Evolutionary conservation across 2,888 invertebrate species (phyloP), one percentile per base, ranked within the genome.

Genomic region (Agonopterix arenella): DNA sequence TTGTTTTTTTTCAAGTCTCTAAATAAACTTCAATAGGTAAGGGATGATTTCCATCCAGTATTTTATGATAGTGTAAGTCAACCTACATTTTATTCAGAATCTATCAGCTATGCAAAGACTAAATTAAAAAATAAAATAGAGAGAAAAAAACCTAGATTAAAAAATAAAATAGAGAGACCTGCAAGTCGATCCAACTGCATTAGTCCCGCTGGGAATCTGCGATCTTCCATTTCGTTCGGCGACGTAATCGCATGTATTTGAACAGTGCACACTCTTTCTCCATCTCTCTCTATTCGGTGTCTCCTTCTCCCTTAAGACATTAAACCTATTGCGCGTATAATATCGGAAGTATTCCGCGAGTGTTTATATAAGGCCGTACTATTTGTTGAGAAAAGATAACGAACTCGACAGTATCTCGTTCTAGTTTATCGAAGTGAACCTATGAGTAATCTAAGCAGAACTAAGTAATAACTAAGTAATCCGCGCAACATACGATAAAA

Each of bases 261-360:
- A 73, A 67, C 70, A 66, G 67, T 68, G 64, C 64, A 65, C 66
- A 66, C 64, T 72, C 61, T 59, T 53, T 57, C 58, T 41, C 47
- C 54, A 49, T 51, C 57, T 45, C 42, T 62, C 64, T 56, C 62
- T 58, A 46, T 45, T 50, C 58, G 37, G 38, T 64, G 60, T 58
- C 52, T 57, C 55, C 55, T 56, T 49, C 63, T 47, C 41, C 11
- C n/a, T 61, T 73, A 73, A 75, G 71, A 73, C 77, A 78, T 80
- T 79, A 80, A 79, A 80, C 72, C 71, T 77, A 80, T 79, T 80
- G 76, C 71, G 58, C 66, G 73, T 71, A 79, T 80, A 73, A 73
- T 75, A 79, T 73, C 67, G 68, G 58, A 64, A 69, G 72, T 73
- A 73, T 75, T 75, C 73, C 70, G 73, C 68, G 75, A 75, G 64